Base-by-base conservation (phyloP, 2,888 invertebrate genomes). In the Junonia oenone region DNA sequence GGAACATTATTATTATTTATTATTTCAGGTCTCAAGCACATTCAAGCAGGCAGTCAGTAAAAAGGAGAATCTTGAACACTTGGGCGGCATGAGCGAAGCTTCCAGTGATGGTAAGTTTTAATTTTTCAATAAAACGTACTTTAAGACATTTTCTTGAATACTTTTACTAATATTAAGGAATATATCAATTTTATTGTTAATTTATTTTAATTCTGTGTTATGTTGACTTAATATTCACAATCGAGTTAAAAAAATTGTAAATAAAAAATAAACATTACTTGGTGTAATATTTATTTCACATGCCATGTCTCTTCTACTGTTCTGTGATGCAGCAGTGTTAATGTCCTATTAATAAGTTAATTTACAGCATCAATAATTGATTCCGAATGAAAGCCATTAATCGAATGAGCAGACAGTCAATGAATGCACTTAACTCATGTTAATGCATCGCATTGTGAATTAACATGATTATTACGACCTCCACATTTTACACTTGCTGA, bases 1-100 rank as follows among this genome's bases (percentile, higher is more conserved):
- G 0, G 0, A 22, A 22, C 11, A 40, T 9, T 6, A 13, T 8
- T 22, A 19, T n/a, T n/a, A 4, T 43, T 6, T 15, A 6, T 40
- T 40, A 62, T 58, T 54, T 0, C 77, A 90, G 85, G 93, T 98
- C 33, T 95, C 97, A 31, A 95, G 95, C 73, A 96, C 96, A 66
- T 99, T 99, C 88, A 98, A 98, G 84, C 96, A 96, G 75, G 95
- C 95, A 55, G 97, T 98, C 59, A 96, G 96, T 66, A 96, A 96
- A 88, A 95, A 96, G 76, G 97, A 97, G 78, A 98, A 98, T 73
- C 91, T 99, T 59, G 96, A 98, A 81, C 97, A 97, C 15, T 88
- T 97, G 56, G 97, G 97, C 13, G 98, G 98, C 14, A 97, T 97
- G 91, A 97, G 98, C 11, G 95, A 97, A 74, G 97, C 97, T 5